These are phyloP conservation scores for Xenotilapia longispinis DNA, from an alignment of 2,113 vertebrate species.

Conservation along the genomic window DNA sequence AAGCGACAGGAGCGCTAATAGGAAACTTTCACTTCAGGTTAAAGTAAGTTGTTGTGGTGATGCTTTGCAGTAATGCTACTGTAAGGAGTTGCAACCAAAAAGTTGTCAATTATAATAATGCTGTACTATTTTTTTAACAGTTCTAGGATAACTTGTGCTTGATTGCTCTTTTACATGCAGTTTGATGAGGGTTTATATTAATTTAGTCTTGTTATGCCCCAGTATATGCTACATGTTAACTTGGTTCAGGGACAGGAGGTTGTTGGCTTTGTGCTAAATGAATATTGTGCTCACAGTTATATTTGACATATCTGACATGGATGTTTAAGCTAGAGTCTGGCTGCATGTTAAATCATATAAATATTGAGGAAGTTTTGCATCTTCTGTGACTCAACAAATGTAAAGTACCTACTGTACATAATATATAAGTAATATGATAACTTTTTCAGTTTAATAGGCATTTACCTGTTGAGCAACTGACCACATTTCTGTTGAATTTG, in stretches of 20 bases:
- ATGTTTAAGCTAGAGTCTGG: background rate
- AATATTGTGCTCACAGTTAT: background rate
- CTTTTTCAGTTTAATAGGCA: background rate
- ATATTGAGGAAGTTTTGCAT: background rate
- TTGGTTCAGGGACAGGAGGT: background rate
- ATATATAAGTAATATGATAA: background rate
- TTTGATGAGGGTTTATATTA: background rate
- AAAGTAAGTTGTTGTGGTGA: background rate
- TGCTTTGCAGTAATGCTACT: background rate
- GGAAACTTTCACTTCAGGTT: background rate
- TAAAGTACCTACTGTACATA: background rate
- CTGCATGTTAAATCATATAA: background rate
- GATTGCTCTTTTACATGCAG: background rate
- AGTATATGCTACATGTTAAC: background rate
- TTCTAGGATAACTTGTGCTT: background rate
- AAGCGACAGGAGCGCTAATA: background rate
- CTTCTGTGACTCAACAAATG: background rate
- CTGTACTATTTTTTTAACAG: background rate
- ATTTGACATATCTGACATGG: background rate
- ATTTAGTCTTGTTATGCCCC: background rate
- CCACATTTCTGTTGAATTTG: background rate
- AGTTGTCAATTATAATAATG: background rate
- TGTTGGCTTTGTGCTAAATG: background rate
- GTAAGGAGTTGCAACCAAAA: background rate
- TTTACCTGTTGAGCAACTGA: background rate